These are phyloP conservation scores for Lasioglossum vierecki DNA, from an alignment of 2,888 invertebrate species.

Conservation along the genomic window DNA sequence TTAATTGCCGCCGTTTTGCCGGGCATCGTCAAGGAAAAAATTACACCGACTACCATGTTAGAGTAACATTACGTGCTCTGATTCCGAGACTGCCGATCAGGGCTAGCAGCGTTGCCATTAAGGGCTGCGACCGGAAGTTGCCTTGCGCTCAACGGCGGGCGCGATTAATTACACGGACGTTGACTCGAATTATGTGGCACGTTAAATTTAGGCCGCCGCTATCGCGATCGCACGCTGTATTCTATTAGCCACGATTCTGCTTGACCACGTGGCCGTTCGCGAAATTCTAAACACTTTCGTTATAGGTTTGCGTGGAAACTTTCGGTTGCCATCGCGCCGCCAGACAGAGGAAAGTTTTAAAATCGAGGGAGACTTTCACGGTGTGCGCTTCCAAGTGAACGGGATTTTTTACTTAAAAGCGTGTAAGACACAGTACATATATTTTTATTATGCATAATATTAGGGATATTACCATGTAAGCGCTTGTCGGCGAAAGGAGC, in stretches of 20 bases:
- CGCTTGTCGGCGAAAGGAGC: not conserved
- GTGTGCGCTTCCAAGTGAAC: not conserved
- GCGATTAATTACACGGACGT: constrained; percentile 44
- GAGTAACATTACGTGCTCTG: constrained; percentile 6
- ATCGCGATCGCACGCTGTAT: constrained; percentile 8
- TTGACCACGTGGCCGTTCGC: not conserved
- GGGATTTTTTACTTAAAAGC: constrained; percentile 4
- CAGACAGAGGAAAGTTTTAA: not conserved
- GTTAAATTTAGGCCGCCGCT: not conserved
- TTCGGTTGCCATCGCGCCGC: not conserved
- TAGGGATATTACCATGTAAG: constrained; percentile 21
- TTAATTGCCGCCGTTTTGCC: not conserved
- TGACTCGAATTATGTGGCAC: constrained; percentile 11
- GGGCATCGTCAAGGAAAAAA: not conserved
- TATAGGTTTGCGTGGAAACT: not conserved
- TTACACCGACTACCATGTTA: not conserved
- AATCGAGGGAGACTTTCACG: not conserved
- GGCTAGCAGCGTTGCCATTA: constrained; percentile 17
- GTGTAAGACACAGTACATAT: constrained; percentile 11
- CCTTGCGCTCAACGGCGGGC: constrained; percentile 11
- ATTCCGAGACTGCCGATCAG: constrained; percentile 31
- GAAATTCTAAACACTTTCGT: not conserved
- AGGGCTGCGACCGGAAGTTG: constrained; percentile 42
- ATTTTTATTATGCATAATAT: constrained; percentile 39
- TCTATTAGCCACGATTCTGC: not conserved